Evolutionary conservation across 2,797 vertebrate species (phyloP).

Genomic region (Trachurus trachurus): DNA sequence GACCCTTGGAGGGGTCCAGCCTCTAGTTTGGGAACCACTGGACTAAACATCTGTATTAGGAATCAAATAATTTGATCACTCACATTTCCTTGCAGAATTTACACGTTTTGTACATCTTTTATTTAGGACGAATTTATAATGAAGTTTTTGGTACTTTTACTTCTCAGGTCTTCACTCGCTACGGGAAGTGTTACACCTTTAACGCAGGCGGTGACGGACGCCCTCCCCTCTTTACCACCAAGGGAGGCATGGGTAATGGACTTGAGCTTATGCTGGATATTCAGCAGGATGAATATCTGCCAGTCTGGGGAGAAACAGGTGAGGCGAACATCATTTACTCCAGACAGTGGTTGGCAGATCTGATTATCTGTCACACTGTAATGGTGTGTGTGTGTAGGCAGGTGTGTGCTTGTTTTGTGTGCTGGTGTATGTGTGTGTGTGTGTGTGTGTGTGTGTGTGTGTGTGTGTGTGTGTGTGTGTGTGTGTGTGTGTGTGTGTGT

Average conservation of each 20-base stretch:
- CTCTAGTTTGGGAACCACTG: too few relatives aligned
- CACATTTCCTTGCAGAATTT: too few relatives aligned
- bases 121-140: neutral
- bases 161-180: slow-evolving; percentile 93
- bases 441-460: slow-evolving; percentile 1
- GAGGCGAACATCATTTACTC: slow-evolving; percentile 37
- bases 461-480: slow-evolving; percentile 13
- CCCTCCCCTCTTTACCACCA: slow-evolving; percentile 91
- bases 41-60: neutral
- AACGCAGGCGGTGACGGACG: slow-evolving; percentile 91
- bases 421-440: neutral
- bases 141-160: neutral
- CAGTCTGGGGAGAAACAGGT: slow-evolving; percentile 98
- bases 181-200: slow-evolving; percentile 99
- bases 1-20: neutral
- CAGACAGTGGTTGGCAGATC: slow-evolving; percentile 12
- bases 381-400: neutral
- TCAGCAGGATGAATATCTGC: slow-evolving; percentile 97
- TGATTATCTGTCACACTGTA: slow-evolving; percentile 15
- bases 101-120: too few relatives aligned
- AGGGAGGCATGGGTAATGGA: slow-evolving; percentile 97
- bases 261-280: slow-evolving; percentile 99
- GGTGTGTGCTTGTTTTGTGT: neutral
- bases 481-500: neutral
- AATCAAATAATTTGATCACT: neutral